phyloP scores from a whole-genome alignment of 2,797 vertebrate species.

The Crocodylus rhombifer region DNA sequence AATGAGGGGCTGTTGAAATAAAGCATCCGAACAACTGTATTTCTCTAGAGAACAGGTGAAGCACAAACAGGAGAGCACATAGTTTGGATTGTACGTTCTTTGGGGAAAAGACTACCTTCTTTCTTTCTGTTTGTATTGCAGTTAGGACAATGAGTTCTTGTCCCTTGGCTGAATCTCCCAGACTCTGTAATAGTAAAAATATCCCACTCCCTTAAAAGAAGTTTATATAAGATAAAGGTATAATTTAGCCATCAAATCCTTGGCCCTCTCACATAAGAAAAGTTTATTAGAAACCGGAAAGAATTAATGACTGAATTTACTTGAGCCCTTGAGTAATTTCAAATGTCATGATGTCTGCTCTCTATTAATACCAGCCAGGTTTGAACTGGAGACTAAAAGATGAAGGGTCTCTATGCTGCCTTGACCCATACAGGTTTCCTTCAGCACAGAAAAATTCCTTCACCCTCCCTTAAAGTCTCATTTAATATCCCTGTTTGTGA shows the following conservation, averaged over 20 bases:
- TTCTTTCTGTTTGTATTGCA: background rate
- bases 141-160: background rate
- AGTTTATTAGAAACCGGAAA: background rate
- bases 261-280: background rate
- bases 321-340: background rate
- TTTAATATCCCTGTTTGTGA: too few relatives aligned
- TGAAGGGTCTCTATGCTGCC: background rate
- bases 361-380: background rate
- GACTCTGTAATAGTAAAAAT: background rate
- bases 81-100: background rate
- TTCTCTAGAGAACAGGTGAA: background rate
- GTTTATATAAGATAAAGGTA: too few relatives aligned
- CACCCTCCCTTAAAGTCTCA: background rate
- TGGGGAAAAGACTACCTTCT: background rate
- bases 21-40: background rate
- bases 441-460: background rate
- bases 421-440: background rate
- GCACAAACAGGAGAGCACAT: background rate
- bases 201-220: background rate
- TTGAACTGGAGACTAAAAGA: background rate
- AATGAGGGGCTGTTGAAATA: background rate
- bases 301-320: accelerated
- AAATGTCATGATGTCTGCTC: background rate
- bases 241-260: too few relatives aligned
- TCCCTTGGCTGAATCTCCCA: accelerated